Base-by-base conservation (phyloP, 2,888 invertebrate species). In the Callimorpha dominula region DNA sequence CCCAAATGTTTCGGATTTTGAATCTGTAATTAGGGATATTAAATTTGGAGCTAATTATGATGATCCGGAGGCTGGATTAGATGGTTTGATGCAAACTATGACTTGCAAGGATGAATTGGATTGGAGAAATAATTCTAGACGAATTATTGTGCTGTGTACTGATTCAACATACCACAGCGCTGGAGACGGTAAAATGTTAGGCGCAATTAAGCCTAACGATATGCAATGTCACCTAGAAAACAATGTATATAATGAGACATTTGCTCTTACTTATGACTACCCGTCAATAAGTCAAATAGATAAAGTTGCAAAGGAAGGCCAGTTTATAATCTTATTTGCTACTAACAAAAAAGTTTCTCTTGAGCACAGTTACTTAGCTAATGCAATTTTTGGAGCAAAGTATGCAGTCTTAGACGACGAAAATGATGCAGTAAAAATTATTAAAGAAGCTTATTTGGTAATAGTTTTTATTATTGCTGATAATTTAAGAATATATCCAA, bases 61-160 rank as follows among this genome's bases (percentile, higher is more conserved):
- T 85, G 93, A 96, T 6, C 98, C 97, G 0, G 99, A 99, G 93
- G 98, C 98, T 31, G 98, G 98, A 6, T 96, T 99, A 67, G 98
- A 99, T 89, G 99, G 98, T 14, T 93, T 99, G 65, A 98, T 99
- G 97, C 99, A 98, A 92, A 97, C 97, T 0, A 97, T 98, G 86
- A 97, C 97, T 14, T 97, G 97, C 84, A 91, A 96, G 80, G 83
- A 96, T 1, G 93, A 96, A 81, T 97, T 98, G 79, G 97, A 97
- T 1, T 99, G 99, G 99, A 94, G 98, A 77, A 87, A 94, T 0
- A 94, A 96, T 49, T 97, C 98, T 0, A 94, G 98, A 75, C 97
- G 97, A 83, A 96, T 98, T 81, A 93, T 98, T 71, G 96, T 98
- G 1, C 96, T 98, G 83, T 97, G 97, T 9, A 98, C 98, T 0